Evolutionary conservation across 2,888 invertebrate species (phyloP).

Genomic region (Phortica okadai): DNA sequence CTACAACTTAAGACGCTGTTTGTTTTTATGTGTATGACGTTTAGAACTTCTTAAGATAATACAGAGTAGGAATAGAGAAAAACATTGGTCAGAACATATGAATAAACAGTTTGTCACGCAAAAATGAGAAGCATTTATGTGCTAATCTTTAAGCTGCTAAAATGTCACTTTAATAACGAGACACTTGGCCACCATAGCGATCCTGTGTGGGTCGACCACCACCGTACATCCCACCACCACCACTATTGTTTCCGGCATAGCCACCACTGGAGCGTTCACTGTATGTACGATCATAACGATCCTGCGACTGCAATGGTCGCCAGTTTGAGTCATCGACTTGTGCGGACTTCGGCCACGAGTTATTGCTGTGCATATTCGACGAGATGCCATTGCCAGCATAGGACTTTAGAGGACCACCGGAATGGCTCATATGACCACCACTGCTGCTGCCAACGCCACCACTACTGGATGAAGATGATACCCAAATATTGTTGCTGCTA

Average conservation of each 20-base stretch:
- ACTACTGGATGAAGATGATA: conserved; percentile 57
- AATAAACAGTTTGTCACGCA: no score
- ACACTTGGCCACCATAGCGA: conserved; percentile 73
- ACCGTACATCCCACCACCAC: conserved; percentile 66
- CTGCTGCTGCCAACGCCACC: conserved; percentile 56
- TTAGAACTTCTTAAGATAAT: conserved; percentile 32
- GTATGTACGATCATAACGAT: conserved; percentile 76
- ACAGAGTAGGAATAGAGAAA: not conserved
- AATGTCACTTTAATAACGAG: conserved; percentile 68
- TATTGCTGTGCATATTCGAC: conserved; percentile 66
- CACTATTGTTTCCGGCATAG: conserved; percentile 59
- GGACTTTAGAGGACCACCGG: conserved; percentile 67
- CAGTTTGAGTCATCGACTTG: conserved; percentile 67
- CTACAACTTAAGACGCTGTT: not conserved
- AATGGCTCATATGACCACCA: conserved; percentile 52
- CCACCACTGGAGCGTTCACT: conserved; percentile 75
- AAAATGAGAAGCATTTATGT: no score
- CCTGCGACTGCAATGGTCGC: conserved; percentile 72
- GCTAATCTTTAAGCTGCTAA: not conserved
- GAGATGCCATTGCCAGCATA: conserved; percentile 73
- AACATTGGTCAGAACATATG: not conserved
- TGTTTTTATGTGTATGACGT: not conserved
- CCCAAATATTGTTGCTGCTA: conserved; percentile 63
- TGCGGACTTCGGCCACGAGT: conserved; percentile 71
- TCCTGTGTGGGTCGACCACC: conserved; percentile 71